Evolutionary conservation across 2,888 invertebrate genomes (phyloP).

Genomic region (Eupsilia transversa): DNA sequence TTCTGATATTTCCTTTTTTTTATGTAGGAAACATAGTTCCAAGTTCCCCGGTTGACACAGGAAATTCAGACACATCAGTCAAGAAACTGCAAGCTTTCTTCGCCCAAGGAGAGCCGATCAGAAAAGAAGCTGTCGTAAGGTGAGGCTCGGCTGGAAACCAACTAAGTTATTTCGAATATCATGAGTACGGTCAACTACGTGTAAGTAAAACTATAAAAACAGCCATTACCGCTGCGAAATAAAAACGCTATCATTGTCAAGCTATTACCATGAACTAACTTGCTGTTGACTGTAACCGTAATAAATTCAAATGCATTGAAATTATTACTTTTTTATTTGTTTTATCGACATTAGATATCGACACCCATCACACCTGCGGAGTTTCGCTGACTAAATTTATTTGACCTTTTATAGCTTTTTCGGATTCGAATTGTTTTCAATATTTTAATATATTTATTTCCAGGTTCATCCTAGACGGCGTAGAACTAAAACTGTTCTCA

Average conservation of each 20-base stretch:
- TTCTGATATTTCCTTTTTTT: background rate
- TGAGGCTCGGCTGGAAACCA: conserved; percentile 58
- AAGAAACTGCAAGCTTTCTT: conserved; percentile 94
- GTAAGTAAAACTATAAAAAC: background rate
- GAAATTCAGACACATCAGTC: conserved; percentile 89
- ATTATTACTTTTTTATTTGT: background rate
- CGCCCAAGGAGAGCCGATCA: conserved; percentile 92
- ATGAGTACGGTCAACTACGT: background rate
- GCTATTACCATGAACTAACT: background rate
- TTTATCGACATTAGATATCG: background rate
- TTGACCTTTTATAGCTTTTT: background rate
- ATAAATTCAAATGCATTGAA: no score
- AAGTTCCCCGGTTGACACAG: conserved; percentile 83
- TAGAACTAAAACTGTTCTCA: conserved; percentile 93
- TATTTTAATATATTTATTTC: background rate
- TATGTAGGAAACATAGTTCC: conserved; percentile 79
- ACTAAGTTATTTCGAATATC: background rate
- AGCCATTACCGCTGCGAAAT: background rate
- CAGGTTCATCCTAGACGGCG: conserved; percentile 92
- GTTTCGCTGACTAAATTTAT: no score
- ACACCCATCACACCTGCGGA: no score
- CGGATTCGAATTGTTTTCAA: background rate
- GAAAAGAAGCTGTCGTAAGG: conserved; percentile 90
- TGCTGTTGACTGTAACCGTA: background rate
- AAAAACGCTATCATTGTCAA: background rate